Base-by-base conservation (phyloP, 2,113 vertebrate genomes). In the Bungarus multicinctus region DNA sequence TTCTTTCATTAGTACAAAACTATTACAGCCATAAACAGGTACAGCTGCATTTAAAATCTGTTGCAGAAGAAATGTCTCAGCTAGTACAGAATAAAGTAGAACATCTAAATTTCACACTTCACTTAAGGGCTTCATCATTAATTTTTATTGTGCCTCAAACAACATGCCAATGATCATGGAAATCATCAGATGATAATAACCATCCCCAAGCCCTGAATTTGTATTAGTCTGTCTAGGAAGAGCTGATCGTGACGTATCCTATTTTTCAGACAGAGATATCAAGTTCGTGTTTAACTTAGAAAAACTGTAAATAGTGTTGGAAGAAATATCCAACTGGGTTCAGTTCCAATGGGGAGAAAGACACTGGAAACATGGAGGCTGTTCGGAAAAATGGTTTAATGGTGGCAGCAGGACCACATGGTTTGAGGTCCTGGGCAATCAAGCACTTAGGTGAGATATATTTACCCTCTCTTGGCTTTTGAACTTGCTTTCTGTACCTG, bases 1-100 rank as follows among this genome's bases (percentile, higher is more conserved):
- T 89, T 92, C 95, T 94, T 96, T 94, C 87, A 95, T 93, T 95
- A 96, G 95, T 94, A 60, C 43, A 94, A 93, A 95, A 86, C 89
- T 96, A 95, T 94, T 95, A 95, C 94, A 95, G 55, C 27, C 92
- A 94, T 86, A 93, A 95, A 93, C 85, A 96, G 86, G 55, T 93
- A 95, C 92, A 94, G 91, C 34, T 88, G 86, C 54, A 30, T 94
- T 93, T 92, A 95, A 93, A 88, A 85, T 93, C 92, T 89, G 89
- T 88, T 91, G 50, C 87, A 94, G 89, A 94, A 95, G 52, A n/a
- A 57, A 45, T 91, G 45, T 81, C 60, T 93, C 52, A 86, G 74
- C 14, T 90, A 81, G 88, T 60, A 94, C 57, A 95, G 57, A 22
- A 91, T 89, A 95, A 94, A 88, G 34, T 92, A 4, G 69, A 86